phyloP scores from a whole-genome alignment of 2,888 invertebrate species.

The Cataglyphis albicans region DNA sequence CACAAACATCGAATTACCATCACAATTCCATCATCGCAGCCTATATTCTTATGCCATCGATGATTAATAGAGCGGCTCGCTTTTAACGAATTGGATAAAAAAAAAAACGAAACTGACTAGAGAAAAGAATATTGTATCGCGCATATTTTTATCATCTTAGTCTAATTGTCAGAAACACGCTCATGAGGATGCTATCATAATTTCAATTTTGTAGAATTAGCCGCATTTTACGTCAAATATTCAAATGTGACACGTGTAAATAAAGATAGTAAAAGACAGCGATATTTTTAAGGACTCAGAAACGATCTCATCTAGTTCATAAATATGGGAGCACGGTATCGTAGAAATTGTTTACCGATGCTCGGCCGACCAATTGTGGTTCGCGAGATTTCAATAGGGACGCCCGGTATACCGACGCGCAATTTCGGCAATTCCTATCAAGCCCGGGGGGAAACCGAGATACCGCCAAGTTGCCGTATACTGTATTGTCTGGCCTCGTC shows the following conservation, averaged over 20 bases:
- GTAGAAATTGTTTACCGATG: conserved; percentile 65
- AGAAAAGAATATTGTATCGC: neutral
- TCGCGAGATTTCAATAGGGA: conserved; percentile 71
- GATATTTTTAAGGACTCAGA: neutral
- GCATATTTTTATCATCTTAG: neutral
- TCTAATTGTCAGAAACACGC: neutral
- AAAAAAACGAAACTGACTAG: neutral
- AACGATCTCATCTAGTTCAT: neutral
- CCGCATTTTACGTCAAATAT: neutral
- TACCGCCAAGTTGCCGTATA: conserved; percentile 31
- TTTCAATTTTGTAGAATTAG: neutral
- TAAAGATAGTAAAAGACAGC: neutral
- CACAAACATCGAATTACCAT: conserved; percentile 40
- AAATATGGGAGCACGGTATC: conserved; percentile 9
- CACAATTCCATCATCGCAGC: conserved; percentile 26
- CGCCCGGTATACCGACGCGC: conserved; percentile 59
- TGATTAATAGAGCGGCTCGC: neutral
- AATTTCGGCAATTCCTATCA: conserved; percentile 70
- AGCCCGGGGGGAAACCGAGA: conserved; percentile 27
- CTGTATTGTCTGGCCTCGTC: conserved; percentile 46
- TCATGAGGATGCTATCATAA: neutral
- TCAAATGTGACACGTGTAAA: neutral
- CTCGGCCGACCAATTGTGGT: conserved; percentile 67
- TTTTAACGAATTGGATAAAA: neutral
- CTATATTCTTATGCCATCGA: neutral